Evolutionary conservation across 2,888 invertebrate species (phyloP), one percentile per base, ranked within the genome.

Genomic region (Drosophila ezoana): DNA sequence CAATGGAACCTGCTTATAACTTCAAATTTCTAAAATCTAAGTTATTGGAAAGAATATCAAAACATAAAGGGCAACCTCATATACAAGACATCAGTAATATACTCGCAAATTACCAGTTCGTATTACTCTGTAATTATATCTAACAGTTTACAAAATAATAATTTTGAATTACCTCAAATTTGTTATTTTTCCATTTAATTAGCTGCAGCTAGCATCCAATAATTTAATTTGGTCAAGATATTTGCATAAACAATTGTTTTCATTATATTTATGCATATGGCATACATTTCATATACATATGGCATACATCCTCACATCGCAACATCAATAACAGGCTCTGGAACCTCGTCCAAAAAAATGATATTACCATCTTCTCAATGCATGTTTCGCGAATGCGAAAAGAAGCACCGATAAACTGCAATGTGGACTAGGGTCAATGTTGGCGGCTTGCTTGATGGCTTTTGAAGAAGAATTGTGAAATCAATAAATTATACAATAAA

Each of bases 31-130:
- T 28, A 8, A 6, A 28, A 28, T 28, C 28, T 8, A 28, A 28
- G 28, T 8, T 28, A 28, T 28, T 8, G n/a, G n/a, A n/a, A 13
- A 45, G 28, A 11, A 8, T n/a, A 3, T 40, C 3, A 16, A 20
- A 11, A 40, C 10, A 2, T 13, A 11, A 20, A 33, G n/a, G 16
- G 5, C 13, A 28, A 8, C 33, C 23, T n/a, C 1, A 13, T 13
- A 38, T 8, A 8, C 32, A 13, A 13, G 13, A 14, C n/a, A 47
- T 35, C 40, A 43, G n/a, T 11, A 10, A 48, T 20, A 35, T 14
- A 14, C 18, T 16, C 23, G 9, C 47, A 51, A 72, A 52, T 47
- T 57, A 28, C 16, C 18, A 37, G 48, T 33, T 43, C 9, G 53
- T 40, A 18, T 32, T 10, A 32, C 18, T 10, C 40, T 4, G 18